These are phyloP conservation scores for Aspidiotus destructor DNA, from an alignment of 2,888 invertebrate genomes.

Conservation along the genomic window DNA sequence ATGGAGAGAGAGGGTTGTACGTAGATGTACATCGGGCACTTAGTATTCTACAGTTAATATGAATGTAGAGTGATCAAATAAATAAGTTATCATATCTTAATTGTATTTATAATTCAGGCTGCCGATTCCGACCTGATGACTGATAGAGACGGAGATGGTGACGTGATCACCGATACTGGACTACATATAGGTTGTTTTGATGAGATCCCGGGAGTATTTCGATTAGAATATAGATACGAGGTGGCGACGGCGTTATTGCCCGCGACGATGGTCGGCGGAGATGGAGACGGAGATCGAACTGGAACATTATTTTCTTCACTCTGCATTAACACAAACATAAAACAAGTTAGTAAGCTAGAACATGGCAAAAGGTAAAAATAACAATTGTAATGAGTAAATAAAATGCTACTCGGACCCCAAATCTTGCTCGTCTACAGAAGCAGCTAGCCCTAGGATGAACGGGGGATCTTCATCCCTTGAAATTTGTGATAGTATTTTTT, in stretches of 20 bases:
- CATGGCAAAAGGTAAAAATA: too few species aligned
- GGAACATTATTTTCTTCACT: background rate
- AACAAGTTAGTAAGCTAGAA: background rate
- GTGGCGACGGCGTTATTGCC: constrained; percentile 7
- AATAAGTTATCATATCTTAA: background rate
- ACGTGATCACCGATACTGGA: constrained; percentile 40
- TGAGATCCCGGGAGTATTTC: constrained; percentile 25
- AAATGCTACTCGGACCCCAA: too few species aligned
- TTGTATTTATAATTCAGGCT: constrained; percentile 18
- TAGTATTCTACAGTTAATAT: background rate
- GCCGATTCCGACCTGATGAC: constrained; percentile 35
- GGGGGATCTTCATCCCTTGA: too few species aligned
- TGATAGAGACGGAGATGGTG: constrained; percentile 36
- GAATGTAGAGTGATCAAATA: background rate
- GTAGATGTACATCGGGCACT: too few species aligned
- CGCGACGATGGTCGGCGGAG: constrained; percentile 1
- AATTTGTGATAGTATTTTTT: too few species aligned
- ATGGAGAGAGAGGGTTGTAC: background rate
- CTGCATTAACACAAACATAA: background rate
- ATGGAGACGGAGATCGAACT: background rate
- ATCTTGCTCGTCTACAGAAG: too few species aligned
- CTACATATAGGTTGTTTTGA: constrained; percentile 36
- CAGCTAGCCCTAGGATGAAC: too few species aligned
- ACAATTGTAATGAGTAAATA: too few species aligned
- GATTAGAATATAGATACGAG: constrained; percentile 15